A percentile compares a stretch with the other conserved stretches of the same genome.
Evolutionary conservation across 2,797 vertebrate species (phyloP).

Genomic region (Cyprinella venusta): DNA sequence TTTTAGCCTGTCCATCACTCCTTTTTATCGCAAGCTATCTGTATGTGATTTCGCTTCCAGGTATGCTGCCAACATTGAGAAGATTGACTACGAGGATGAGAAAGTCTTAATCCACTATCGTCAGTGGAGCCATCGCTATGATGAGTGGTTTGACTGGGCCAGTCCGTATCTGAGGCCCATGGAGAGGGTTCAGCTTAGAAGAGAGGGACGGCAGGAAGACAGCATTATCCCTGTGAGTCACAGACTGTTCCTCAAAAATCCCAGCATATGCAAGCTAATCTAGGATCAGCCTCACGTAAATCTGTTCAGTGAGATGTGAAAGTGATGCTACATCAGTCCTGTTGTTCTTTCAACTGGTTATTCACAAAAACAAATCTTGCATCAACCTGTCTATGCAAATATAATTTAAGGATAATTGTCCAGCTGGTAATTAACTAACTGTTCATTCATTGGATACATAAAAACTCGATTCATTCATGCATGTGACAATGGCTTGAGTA

Average conservation of each 20-base stretch:
- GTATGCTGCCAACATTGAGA: constrained; percentile 98
- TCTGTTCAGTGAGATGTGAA: constrained; percentile 11
- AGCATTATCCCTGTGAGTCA: constrained; percentile 63
- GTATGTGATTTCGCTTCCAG: constrained; percentile 63
- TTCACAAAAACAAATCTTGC: neutral
- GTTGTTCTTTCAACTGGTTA: neutral
- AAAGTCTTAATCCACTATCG: constrained; percentile 97
- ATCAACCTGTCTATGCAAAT: neutral
- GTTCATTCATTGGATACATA: neutral
- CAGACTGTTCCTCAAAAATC: constrained; percentile 40
- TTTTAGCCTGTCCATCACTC: neutral
- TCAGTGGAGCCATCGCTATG: constrained; percentile 98
- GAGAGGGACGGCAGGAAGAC: constrained; percentile 75
- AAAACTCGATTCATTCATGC: neutral
- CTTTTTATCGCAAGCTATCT: neutral
- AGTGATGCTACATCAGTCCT: constrained; percentile 4
- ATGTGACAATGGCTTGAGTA: neutral
- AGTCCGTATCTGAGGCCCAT: constrained; percentile 94
- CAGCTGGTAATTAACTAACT: neutral
- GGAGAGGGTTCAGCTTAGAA: constrained; percentile 92
- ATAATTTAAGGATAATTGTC: neutral
- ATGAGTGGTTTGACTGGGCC: constrained; percentile 99
- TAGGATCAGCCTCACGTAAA: constrained; percentile 19
- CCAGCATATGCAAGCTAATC: neutral
- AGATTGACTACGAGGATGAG: constrained; percentile 95